A percentile compares a stretch with the other conserved stretches of the same genome.
These are phyloP conservation scores for Seladonia tumulorum DNA, from an alignment of 2,888 invertebrate genomes.

Conservation along the genomic window DNA sequence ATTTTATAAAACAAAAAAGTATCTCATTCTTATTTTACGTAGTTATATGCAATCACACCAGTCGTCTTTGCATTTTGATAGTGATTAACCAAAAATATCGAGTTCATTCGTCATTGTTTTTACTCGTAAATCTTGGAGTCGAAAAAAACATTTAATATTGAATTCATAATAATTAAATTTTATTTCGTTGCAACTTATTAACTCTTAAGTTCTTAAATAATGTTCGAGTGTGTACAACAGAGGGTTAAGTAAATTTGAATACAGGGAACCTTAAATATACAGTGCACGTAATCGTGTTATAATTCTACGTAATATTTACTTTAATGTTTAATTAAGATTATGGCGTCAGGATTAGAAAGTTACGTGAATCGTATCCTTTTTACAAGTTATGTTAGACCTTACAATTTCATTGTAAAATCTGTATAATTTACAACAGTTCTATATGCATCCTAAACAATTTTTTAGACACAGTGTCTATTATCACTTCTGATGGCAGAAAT, in stretches of 20 bases:
- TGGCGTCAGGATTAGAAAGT: conserved; percentile 94
- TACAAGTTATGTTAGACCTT: background rate
- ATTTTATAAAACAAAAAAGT: background rate
- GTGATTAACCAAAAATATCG: background rate
- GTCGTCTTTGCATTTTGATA: conserved; percentile 11
- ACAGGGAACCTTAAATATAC: background rate
- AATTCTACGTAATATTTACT: conserved; percentile 26
- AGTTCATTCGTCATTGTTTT: conserved; percentile 15
- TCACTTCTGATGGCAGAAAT: conserved; percentile 97
- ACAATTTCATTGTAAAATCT: background rate
- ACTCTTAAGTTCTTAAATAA: background rate
- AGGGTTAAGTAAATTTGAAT: background rate
- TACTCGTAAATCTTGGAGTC: background rate
- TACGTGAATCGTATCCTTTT: conserved; percentile 93
- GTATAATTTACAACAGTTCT: conserved; percentile 31
- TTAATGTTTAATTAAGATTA: conserved; percentile 78
- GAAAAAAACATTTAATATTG: background rate
- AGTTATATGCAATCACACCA: background rate
- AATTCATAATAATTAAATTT: conserved; percentile 18
- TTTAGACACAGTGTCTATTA: conserved; percentile 94
- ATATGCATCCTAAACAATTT: conserved; percentile 62
- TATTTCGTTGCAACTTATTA: background rate
- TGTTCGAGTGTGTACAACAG: background rate
- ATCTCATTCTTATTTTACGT: background rate
- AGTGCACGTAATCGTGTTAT: conserved; percentile 19